phyloP scores from a whole-genome alignment of 1,140 invertebrate genomes.

The Diorhabda carinulata region DNA sequence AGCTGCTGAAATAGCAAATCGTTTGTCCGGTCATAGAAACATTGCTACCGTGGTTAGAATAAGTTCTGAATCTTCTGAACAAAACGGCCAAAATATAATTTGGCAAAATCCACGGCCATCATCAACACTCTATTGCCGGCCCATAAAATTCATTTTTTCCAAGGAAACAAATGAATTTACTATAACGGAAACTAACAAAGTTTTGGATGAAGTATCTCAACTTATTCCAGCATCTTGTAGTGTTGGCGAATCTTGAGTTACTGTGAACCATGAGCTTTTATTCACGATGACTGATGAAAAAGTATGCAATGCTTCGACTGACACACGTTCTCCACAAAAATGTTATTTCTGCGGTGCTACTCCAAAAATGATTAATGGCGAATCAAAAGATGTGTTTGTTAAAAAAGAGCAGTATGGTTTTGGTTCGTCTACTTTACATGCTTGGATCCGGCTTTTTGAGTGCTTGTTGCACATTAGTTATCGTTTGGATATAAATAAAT shows the following conservation, averaged over 20 bases:
- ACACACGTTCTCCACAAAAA: slow-evolving; percentile 28
- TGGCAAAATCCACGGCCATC: background rate
- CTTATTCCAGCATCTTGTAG: background rate
- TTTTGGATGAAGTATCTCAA: background rate
- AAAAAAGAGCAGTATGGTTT: slow-evolving; percentile 2
- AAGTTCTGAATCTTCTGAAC: too few relatives aligned
- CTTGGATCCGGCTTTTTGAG: background rate
- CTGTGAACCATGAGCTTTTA: background rate
- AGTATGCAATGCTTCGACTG: slow-evolving; percentile 42
- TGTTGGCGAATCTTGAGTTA: background rate
- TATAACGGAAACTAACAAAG: background rate
- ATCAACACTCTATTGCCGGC: background rate
- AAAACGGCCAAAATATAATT: background rate
- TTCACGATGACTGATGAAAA: slow-evolving; percentile 50
- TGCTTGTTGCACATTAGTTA: background rate
- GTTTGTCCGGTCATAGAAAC: too few relatives aligned
- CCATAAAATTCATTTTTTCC: background rate
- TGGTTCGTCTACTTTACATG: background rate
- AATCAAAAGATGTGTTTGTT: background rate
- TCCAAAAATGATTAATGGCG: slow-evolving; percentile 30
- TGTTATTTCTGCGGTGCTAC: slow-evolving; percentile 36
- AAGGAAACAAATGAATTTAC: background rate
- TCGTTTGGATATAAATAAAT: background rate
- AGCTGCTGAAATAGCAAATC: too few relatives aligned
- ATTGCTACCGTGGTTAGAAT: too few relatives aligned